Conservation (phyloP, 2,888 invertebrate genomes). For the Sarcophaga carnaria region DNA sequence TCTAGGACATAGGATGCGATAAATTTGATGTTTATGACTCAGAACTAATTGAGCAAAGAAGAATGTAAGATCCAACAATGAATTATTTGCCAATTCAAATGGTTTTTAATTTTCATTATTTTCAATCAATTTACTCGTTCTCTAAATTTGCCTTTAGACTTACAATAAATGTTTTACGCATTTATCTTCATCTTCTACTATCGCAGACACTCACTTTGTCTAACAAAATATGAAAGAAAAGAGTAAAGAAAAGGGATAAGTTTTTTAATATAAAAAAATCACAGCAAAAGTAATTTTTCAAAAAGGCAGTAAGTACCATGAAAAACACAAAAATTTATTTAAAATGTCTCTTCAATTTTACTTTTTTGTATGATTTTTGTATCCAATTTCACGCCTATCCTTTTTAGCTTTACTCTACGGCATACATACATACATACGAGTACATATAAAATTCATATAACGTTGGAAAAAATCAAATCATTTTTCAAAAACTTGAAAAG, state of each 20-base stretch:
- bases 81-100: too few relatives aligned
- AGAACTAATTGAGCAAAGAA: too few relatives aligned
- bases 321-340: constrained; percentile 43
- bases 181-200: constrained; percentile 52
- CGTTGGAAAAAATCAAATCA: constrained; percentile 29
- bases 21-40: too few relatives aligned
- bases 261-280: constrained; percentile 26
- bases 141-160: too few relatives aligned
- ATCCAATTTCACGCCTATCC: constrained; percentile 59
- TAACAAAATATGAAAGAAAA: neutral
- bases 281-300: neutral
- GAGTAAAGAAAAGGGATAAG: constrained; percentile 26
- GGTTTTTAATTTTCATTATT: constrained; percentile 55
- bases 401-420: neutral
- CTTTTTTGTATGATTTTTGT: constrained; percentile 3
- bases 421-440: neutral
- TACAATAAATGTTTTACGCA: constrained; percentile 16
- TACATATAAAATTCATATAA: constrained; percentile 9
- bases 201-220: too few relatives aligned
- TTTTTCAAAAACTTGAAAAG: constrained; percentile 57
- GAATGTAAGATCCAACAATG: too few relatives aligned
- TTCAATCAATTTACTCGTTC: constrained; percentile 64
- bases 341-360: neutral
- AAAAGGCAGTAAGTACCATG: constrained; percentile 27
- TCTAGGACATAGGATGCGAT: too few relatives aligned